phyloP scores from a whole-genome alignment of 53 echinoderm and acorn worm species.

The Apostichopus leukothele region DNA sequence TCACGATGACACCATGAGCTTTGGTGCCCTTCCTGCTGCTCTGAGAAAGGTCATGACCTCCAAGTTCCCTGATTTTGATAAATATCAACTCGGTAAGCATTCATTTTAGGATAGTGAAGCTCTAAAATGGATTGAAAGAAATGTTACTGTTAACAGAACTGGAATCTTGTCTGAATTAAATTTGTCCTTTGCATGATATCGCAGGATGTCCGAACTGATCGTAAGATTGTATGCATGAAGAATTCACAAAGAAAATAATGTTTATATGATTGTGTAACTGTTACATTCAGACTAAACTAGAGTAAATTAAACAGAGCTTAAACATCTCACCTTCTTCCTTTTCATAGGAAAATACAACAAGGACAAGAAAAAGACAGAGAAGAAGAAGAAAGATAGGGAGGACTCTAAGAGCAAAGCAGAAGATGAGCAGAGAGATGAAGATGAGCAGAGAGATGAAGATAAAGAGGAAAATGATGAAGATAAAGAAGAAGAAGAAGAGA shows the following conservation, averaged over 20 bases:
- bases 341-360: slow-evolving; percentile 92
- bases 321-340: neutral
- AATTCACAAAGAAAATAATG: no score
- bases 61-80: slow-evolving; percentile 95
- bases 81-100: slow-evolving; percentile 90
- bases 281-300: no score
- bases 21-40: slow-evolving; percentile 77
- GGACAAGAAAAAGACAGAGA: slow-evolving; percentile 65
- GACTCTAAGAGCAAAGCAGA: slow-evolving; percentile 10
- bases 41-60: slow-evolving; percentile 88
- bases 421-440: slow-evolving; percentile 34
- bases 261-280: no score
- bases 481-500: slow-evolving; percentile 51
- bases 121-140: no score
- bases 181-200: no score
- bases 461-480: slow-evolving; percentile 8
- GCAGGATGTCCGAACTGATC: no score
- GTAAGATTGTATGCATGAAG: no score
- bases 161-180: no score
- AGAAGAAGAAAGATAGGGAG: slow-evolving; percentile 58
- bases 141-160: no score
- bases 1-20: slow-evolving; percentile 84
- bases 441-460: slow-evolving; percentile 21
- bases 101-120: no score
- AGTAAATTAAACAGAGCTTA: no score